Percentiles rank a stretch among this genome's conserved stretches.
Evolutionary conservation across 2,888 invertebrate species (phyloP).

Genomic region (Spilosoma lubricipeda): DNA sequence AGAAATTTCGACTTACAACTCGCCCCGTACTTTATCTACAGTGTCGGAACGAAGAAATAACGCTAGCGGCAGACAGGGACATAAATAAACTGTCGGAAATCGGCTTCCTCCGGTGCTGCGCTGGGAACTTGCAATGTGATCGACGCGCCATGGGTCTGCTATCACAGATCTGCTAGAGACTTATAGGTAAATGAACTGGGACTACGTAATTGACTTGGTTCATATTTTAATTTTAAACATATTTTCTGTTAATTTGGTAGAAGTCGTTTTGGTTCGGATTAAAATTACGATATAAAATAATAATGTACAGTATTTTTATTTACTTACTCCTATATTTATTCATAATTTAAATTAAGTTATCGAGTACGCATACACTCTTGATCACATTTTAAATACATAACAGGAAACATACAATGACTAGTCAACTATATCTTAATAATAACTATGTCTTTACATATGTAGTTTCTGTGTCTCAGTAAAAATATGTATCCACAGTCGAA

Average conservation of each 20-base stretch:
- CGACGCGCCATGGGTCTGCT: conserved; percentile 54
- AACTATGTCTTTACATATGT: neutral
- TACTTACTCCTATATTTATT: neutral
- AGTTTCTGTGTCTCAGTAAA: neutral
- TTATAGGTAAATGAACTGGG: conserved; percentile 1
- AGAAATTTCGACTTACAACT: conserved; percentile 17
- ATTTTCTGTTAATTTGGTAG: neutral
- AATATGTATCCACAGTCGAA: neutral
- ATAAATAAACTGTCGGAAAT: conserved; percentile 63
- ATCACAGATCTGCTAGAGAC: conserved; percentile 9
- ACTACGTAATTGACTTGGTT: neutral
- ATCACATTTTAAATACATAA: neutral
- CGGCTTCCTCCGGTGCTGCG: conserved; percentile 66
- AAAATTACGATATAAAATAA: neutral
- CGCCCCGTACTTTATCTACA: conserved; percentile 36
- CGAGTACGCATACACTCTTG: neutral
- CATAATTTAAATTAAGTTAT: neutral
- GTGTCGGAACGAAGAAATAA: conserved; percentile 55
- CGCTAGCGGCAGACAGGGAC: conserved; percentile 61
- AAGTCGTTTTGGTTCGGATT: neutral
- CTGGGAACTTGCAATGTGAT: conserved; percentile 60
- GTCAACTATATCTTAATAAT: neutral
- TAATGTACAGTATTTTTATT: neutral
- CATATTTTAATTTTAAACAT: neutral
- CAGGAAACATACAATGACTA: neutral